phyloP scores from a whole-genome alignment of 1,140 invertebrate genomes.

The Drosophila eugracilis region DNA sequence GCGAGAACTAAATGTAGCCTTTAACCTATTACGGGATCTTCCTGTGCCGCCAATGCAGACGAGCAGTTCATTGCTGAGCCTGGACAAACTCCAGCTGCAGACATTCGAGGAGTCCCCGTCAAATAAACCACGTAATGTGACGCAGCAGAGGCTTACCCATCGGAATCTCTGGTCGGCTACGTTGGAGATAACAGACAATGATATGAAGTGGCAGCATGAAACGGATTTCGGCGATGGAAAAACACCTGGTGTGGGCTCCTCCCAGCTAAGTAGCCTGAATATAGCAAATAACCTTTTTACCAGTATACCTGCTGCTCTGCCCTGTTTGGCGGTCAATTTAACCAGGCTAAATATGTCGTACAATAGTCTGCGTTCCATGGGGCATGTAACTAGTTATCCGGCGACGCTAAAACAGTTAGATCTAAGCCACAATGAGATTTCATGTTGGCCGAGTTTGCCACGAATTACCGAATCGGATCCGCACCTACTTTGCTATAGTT shows the following conservation, averaged over 20 bases:
- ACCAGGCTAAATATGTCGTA: slow-evolving; percentile 95
- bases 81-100: slow-evolving; percentile 76
- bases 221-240: slow-evolving; percentile 55
- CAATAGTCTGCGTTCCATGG: slow-evolving; percentile 93
- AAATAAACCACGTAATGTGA: slow-evolving; percentile 61
- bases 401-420: slow-evolving; percentile 95
- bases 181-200: slow-evolving; percentile 90
- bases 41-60: slow-evolving; percentile 87
- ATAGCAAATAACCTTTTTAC: slow-evolving; percentile 96
- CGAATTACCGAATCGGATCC: slow-evolving; percentile 88
- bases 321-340: slow-evolving; percentile 94
- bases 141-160: slow-evolving; percentile 86
- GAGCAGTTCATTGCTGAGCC: slow-evolving; percentile 66
- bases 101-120: slow-evolving; percentile 58
- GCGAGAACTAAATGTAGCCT: slow-evolving; percentile 95
- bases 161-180: slow-evolving; percentile 91
- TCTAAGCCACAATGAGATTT: slow-evolving; percentile 96
- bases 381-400: slow-evolving; percentile 95
- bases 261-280: slow-evolving; percentile 91
- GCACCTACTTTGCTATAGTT: slow-evolving; percentile 87
- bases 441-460: slow-evolving; percentile 93
- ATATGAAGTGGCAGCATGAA: slow-evolving; percentile 85
- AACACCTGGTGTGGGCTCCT: slow-evolving; percentile 79
- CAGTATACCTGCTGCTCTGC: slow-evolving; percentile 93
- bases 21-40: slow-evolving; percentile 95